Conservation (phyloP, 2,888 invertebrate species). For the Dolichopus griseipennis region DNA sequence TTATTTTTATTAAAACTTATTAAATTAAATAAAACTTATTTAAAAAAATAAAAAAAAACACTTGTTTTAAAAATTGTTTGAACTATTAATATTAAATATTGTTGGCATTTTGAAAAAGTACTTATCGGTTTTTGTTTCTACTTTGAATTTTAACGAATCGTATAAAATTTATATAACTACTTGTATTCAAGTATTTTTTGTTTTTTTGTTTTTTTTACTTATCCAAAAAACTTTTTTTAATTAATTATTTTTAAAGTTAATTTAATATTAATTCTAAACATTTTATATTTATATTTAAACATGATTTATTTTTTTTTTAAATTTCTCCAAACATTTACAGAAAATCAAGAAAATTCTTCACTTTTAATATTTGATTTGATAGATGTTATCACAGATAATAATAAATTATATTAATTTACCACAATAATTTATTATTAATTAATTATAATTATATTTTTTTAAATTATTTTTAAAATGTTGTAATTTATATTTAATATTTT, state of each 20-base stretch:
- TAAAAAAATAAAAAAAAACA: background rate
- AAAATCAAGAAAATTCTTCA: background rate
- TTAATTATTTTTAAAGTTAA: background rate
- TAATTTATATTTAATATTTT: too few relatives aligned
- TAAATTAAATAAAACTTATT: too few relatives aligned
- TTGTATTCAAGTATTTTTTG: background rate
- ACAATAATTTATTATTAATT: background rate
- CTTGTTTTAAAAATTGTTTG: background rate
- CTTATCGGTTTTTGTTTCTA: background rate
- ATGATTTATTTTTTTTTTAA: background rate
- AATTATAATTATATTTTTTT: background rate
- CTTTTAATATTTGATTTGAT: background rate
- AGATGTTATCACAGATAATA: slow-evolving; percentile 6
- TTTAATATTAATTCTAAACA: background rate
- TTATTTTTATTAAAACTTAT: background rate
- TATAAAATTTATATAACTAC: too few relatives aligned
- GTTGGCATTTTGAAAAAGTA: background rate
- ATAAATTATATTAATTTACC: background rate
- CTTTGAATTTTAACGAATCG: background rate
- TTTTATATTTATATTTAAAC: background rate
- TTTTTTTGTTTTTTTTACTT: too few relatives aligned
- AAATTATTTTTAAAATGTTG: background rate
- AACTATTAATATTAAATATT: background rate
- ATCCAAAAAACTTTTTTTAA: background rate
- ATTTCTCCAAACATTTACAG: background rate